Base-by-base conservation (phyloP, 2,113 vertebrate species). In the Dunckerocampus dactyliophorus region DNA sequence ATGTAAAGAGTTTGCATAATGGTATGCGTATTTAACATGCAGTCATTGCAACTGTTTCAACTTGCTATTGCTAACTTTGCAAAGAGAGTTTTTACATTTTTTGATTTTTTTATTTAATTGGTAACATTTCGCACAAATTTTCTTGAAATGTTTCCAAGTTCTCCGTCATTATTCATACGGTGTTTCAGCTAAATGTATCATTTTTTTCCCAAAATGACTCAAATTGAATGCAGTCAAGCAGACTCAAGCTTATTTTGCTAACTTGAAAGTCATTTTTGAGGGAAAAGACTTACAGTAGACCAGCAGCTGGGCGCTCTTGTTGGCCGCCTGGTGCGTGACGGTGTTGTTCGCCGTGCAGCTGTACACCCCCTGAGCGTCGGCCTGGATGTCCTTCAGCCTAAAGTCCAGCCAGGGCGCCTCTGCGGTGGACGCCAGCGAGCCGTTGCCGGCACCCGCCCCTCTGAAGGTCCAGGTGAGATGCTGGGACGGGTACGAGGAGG, bases 261-360 rank as follows among this genome's bases (percentile, higher is more conserved):
- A n/a, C 0, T 12, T 28, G 13, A 2, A 7, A 31, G 15, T 34
- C 3, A 8, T 31, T 28, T 53, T 53, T 14, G 7, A 16, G 6
- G n/a, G 12, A 20, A 12, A 15, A 46, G 14, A 91, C 92, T 78
- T 81, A 95, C 93, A 86, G 84, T 94, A 95, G n/a, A 95, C 92
- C 7, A 95, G 87, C 75, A 95, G 88, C 74, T 92, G 71, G 0
- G 69, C 52, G 75, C 83, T 90, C 55, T 51, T 70, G 11, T 56
- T 66, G 19, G 39, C 67, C 0, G 9, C 68, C 24, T 62, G 80
- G 3, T 79, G 61, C 3, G 87, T 91, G n/a, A 90, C 28, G 1
- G 5, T 1, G 76, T 93, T 92, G 20, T 17, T 58, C 42, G 88
- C 88, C 14, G 6, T 46, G 67, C 94, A 95, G 21, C 74, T 91